Percentiles rank a stretch among this genome's conserved stretches.
Evolutionary conservation across 2,888 invertebrate species (phyloP).

Genomic region (Psylliodes chrysocephalus): DNA sequence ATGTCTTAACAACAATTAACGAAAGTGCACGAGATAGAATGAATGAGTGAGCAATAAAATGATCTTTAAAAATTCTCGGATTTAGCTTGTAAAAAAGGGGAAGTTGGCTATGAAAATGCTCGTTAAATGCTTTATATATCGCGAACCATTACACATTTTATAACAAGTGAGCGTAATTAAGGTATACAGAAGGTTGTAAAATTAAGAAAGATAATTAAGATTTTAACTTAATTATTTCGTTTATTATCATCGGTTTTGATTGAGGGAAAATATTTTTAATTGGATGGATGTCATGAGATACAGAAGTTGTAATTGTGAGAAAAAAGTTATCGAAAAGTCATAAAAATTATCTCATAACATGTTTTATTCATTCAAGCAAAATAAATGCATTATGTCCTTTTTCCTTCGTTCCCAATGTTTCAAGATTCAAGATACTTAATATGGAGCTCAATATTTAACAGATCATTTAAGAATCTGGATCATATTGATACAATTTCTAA

Average conservation of each 20-base stretch:
- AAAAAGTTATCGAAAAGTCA: too few species aligned
- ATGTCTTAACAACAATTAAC: not conserved
- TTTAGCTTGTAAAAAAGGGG: constrained; percentile 7
- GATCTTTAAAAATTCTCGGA: not conserved
- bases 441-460: too few species aligned
- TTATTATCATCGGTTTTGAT: not conserved
- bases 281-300: too few species aligned
- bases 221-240: not conserved
- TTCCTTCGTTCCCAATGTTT: too few species aligned
- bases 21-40: constrained; percentile 5
- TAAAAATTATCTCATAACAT: too few species aligned
- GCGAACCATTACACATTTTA: constrained; percentile 10
- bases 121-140: constrained; percentile 10
- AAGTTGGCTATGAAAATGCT: constrained; percentile 11
- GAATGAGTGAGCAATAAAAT: constrained; percentile 5
- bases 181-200: not conserved
- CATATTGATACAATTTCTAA: too few species aligned
- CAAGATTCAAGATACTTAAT: too few species aligned
- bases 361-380: too few species aligned
- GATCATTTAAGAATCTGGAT: too few species aligned
- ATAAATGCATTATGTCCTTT: too few species aligned
- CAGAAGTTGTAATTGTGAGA: too few species aligned
- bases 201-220: not conserved
- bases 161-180: constrained; percentile 10
- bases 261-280: too few species aligned